Percentiles rank a stretch among this genome's conserved stretches.
phyloP scores from a whole-genome alignment of 1,140 invertebrate species.

The Dendroctonus valens region DNA sequence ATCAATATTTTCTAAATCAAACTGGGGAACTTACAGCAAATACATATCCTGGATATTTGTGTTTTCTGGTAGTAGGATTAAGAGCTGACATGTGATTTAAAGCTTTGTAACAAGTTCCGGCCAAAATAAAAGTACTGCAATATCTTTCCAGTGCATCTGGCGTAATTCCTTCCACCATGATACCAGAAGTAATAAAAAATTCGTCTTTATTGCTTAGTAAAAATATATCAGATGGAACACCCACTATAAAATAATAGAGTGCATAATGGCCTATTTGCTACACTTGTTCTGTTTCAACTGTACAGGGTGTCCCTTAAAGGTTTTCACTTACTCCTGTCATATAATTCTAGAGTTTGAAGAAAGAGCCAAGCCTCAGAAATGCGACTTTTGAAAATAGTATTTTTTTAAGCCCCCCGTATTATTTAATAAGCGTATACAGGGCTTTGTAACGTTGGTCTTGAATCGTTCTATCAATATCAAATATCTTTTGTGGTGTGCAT shows the following conservation, averaged over 20 bases:
- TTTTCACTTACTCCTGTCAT: too few relatives aligned
- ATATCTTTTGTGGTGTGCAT: too few relatives aligned
- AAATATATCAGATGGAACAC: slow-evolving; percentile 44
- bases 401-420: too few relatives aligned
- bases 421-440: too few relatives aligned
- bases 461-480: too few relatives aligned
- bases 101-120: slow-evolving; percentile 44
- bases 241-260: slow-evolving; percentile 39
- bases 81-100: slow-evolving; percentile 40
- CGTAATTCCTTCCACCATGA: slow-evolving; percentile 42
- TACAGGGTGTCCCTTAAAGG: too few relatives aligned
- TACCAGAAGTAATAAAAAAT: slow-evolving; percentile 39
- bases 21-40: slow-evolving; percentile 40
- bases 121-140: slow-evolving; percentile 41
- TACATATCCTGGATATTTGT: slow-evolving; percentile 43
- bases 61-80: slow-evolving; percentile 35
- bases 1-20: background rate
- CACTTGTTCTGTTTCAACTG: background rate
- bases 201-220: slow-evolving; percentile 33
- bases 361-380: too few relatives aligned
- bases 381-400: too few relatives aligned
- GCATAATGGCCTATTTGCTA: background rate
- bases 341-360: too few relatives aligned
- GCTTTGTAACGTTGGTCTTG: too few relatives aligned
- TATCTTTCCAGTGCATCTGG: slow-evolving; percentile 38